Evolutionary conservation across 2,797 vertebrate species (phyloP), one percentile per base, ranked within the genome.

Genomic region (Rhinatrema bivittatum): DNA sequence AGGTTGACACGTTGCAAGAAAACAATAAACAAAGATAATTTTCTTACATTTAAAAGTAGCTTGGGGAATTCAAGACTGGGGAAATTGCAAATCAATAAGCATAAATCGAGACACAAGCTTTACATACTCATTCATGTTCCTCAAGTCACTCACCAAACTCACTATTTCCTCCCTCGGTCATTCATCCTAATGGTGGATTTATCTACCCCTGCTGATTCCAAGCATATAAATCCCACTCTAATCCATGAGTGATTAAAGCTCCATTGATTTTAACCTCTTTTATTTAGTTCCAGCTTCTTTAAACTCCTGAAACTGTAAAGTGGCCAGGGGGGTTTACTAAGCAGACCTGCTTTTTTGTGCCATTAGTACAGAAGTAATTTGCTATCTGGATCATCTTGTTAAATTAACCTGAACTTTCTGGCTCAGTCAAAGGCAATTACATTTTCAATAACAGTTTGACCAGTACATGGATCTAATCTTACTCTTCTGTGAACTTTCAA

Each of bases 241-340:
- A 60, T 62, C 54, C 45, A 48, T 45, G 33, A 53, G 54, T 68
- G 58, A 66, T 72, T 67, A 63, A 68, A 70, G 58, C 52, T 44
- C 68, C 57, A 65, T 63, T 62, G 64, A 67, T 70, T 64, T 60
- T 58, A 55, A 56, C 39, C 42, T 56, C 46, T 54, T 45, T 51
- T 48, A 39, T 59, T 61, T 42, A 62, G 36, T 52, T 60, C 50
- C 56, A 50, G 39, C 50, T 46, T 43, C 47, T 65, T 30, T 50
- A 0, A 0, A 9, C 36, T 51, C 49, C 20, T n/a, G 39, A 56
- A 36, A 32, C 53, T 40, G 18, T 36, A 36, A 0, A 25, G 27
- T 34, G 50, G 56, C 60, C 60, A 64, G 41, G 42, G 33, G 56
- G 38, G 50, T 28, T 70, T 52, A 32, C 44, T 68, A 47, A 68